Evolutionary conservation across 2,888 invertebrate species (phyloP).

Genomic region (Apotomis turbidana): DNA sequence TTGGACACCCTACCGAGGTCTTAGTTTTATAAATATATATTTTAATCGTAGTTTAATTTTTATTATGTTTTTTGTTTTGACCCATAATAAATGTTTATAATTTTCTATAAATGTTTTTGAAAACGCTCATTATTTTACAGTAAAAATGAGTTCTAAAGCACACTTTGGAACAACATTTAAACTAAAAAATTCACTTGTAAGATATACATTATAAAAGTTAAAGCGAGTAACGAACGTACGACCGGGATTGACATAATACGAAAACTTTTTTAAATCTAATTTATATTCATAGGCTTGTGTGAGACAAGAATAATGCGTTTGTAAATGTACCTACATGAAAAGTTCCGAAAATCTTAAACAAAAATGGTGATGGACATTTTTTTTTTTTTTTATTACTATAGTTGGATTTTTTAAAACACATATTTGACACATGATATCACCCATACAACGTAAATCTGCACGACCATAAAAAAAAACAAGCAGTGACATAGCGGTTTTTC

Average conservation of each 20-base stretch:
- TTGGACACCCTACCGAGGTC: no score
- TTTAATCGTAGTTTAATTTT: no score
- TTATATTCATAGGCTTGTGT: conserved; percentile 61
- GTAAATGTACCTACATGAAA: conserved; percentile 40
- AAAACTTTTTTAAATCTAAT: conserved; percentile 64
- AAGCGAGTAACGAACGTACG: conserved; percentile 8
- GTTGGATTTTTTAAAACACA: neutral
- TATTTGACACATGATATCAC: no score
- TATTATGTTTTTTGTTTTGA: no score
- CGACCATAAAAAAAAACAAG: no score
- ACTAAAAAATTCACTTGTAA: neutral
- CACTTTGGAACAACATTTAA: neutral
- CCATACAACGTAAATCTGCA: no score
- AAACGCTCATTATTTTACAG: no score
- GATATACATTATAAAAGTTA: conserved; percentile 9
- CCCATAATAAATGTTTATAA: no score
- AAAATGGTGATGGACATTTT: conserved; percentile 5
- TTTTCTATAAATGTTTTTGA: no score
- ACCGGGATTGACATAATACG: conserved; percentile 50
- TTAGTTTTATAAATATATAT: no score
- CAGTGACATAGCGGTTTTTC: no score
- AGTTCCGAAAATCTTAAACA: conserved; percentile 7
- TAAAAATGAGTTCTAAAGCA: neutral
- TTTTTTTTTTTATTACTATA: neutral
- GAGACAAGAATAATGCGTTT: conserved; percentile 57